phyloP scores from a whole-genome alignment of 2,797 vertebrate genomes.

The Tangara arthus region DNA sequence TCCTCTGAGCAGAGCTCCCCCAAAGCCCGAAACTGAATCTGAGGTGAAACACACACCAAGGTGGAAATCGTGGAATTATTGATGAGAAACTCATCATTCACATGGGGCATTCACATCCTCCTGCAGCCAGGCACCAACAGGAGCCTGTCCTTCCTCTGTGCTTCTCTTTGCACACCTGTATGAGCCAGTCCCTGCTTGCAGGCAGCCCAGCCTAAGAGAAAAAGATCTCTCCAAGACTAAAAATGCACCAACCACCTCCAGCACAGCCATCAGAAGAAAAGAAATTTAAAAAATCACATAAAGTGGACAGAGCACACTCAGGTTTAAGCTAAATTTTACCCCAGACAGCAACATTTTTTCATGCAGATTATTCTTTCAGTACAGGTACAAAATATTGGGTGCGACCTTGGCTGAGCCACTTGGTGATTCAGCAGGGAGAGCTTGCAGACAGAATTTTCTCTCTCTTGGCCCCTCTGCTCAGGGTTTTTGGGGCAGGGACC shows the following conservation, averaged over 20 bases:
- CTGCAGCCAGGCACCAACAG: not conserved
- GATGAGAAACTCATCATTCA: not conserved
- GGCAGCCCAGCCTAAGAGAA: not conserved
- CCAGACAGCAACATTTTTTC: not conserved
- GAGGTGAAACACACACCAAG: not conserved
- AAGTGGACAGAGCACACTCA: not conserved
- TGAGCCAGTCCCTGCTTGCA: not conserved
- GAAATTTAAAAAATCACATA: not conserved
- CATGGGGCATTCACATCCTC: not conserved
- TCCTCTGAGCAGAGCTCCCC: not conserved
- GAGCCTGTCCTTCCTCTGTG: not conserved
- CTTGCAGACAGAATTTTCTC: not conserved
- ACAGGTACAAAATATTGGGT: not conserved
- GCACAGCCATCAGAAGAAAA: not conserved
- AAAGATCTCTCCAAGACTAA: not conserved
- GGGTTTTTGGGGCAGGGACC: not conserved
- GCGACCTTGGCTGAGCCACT: not conserved
- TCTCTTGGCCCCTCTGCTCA: not conserved
- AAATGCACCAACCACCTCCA: not conserved
- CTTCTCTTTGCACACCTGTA: not conserved
- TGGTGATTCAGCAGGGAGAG: not conserved
- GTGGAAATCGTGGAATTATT: conserved; percentile 3
- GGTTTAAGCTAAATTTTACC: not conserved
- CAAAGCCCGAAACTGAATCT: not conserved
- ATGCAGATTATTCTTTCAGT: not conserved